Base-by-base conservation (phyloP, 2,888 invertebrate species). In the Synanthedon tipuliformis region DNA sequence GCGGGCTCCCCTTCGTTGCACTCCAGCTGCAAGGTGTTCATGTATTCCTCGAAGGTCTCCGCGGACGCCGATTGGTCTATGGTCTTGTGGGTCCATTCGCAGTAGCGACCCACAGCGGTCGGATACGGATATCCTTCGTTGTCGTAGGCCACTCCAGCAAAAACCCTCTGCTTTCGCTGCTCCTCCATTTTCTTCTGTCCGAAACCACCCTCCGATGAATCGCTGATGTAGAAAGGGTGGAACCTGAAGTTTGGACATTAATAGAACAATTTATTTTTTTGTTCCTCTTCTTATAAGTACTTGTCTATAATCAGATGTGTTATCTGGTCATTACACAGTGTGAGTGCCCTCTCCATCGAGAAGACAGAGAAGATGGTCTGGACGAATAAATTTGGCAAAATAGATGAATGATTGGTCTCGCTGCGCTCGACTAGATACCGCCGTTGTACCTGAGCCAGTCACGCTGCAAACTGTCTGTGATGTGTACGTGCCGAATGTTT, bases 151-250 rank as follows among this genome's bases (percentile, higher is more conserved):
- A 96, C 93, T 4, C 96, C 96, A 8, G 95, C 96, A 70, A 91
- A 96, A 12, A 95, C 90, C 40, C 89, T 89, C 68, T 95, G 94
- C 57, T 90, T 89, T 60, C 88, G 86, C 62, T 93, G 92, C 48
- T 95, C 92, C 0, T 89, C 87, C 50, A 90, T 91, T 13, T 83
- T 89, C 75, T 94, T 94, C 76, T 95, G 95, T 0, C 93, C 94
- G 68, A 92, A 94, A 1, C 96, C 97, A 27, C 97, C 97, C 73
- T 95, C 95, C 0, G 90, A 83, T 2, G 93, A 95, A 73, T 94
- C 93, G 45, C 95, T 95, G 66, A 97, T 96, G 82, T 97, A 97
- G 73, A 97, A 92, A 11, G 97, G 97, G 83, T 97, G 96, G 78
- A 94, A 97, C 64, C 92, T 91, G 62, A 11, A 18, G 8, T 1